Evolutionary conservation across 2,888 invertebrate genomes (phyloP), one percentile per base, ranked within the genome.

Genomic region (Calliphora vomitoria): DNA sequence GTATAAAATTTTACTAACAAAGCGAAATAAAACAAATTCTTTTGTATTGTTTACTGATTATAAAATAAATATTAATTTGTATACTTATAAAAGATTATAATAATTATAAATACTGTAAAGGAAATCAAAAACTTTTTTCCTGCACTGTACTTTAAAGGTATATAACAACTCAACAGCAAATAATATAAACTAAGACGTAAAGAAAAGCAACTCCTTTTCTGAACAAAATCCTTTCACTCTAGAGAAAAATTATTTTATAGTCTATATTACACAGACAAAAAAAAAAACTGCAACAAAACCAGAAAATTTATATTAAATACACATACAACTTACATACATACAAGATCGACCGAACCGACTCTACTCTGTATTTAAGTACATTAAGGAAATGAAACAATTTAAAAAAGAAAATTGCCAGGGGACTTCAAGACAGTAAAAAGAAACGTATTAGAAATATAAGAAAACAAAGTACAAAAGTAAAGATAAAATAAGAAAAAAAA

Each of bases 321-420:
- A 60, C 13, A 41, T 35, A 44, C 15, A 41, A 38, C 11, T 11
- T 25, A 25, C 25, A 53, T 60, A 68, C 8, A 35, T 47, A 38
- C 31, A 50, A 76, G 64, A 58, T 75, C 25, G 10, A 25, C 25
- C 25, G 25, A 25, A 25, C 25, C 25, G 25, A 76, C 69, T 71
- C 55, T 71, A 71, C 50, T 62, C 53, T 76, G 11, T 47, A 25
- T 68, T 20, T 74, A 78, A 83, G 64, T 66, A 75, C 79, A 75
- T 86, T 86, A 86, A 80, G 82, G 75, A 86, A 86, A 82, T 86
- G 82, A 86, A 86, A 69, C 82, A 82, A 82, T 79, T 86, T 68
- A 47, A 55, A 60, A 74, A 74, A 71, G 53, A 82, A 86, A 80
- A 83, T 80, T 82, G 82, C 74, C 82, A 20, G 41, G 38, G 44